Evolutionary conservation across 2,888 invertebrate genomes (phyloP), one percentile per base, ranked within the genome.

Genomic region (Eupithecia pulchellata): DNA sequence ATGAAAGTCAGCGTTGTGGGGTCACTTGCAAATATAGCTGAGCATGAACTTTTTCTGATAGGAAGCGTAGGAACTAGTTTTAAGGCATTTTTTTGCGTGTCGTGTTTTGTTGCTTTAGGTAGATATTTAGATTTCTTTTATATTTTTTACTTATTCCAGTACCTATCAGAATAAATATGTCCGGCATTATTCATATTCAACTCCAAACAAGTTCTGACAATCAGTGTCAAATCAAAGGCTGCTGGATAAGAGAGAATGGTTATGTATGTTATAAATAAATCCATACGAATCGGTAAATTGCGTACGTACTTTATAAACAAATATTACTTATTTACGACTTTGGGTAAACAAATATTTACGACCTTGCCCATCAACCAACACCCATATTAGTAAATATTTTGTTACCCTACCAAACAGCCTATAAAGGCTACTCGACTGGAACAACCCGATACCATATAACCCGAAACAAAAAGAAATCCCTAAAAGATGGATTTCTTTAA

Each of bases 361-460:
- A 52, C 11, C 11, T 25, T 25, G 2, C 25, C 20, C 4, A 52
- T 52, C 47, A 20, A 52, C 47, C 47, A 13, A 13, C 47, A 20
- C 47, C 25, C 47, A 11, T 25, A 52, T 25, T 52, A 25, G 11
- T 25, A 62, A 61, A 64, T 60, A 72, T 69, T 68, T 66, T 60
- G 66, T 73, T 67, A 73, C 73, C 69, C 73, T 69, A 67, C 75
- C 52, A 13, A 52, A 80, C 81, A 79, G 79, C 80, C 81, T 80
- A 83, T 86, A 86, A 88, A 88, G 80, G 78, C 76, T 82, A 84
- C 78, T 84, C 82, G 78, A 57, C 81, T 79, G 82, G 84, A 82
- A 84, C 75, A 73, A 73, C 70, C 80, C 76, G 85, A 86, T 87
- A 86, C 75, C 85, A 84, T 86, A 85, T 78, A 81, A 74, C 77